Base-by-base conservation (phyloP, 1,140 invertebrate genomes). In the Drosophila truncata region DNA sequence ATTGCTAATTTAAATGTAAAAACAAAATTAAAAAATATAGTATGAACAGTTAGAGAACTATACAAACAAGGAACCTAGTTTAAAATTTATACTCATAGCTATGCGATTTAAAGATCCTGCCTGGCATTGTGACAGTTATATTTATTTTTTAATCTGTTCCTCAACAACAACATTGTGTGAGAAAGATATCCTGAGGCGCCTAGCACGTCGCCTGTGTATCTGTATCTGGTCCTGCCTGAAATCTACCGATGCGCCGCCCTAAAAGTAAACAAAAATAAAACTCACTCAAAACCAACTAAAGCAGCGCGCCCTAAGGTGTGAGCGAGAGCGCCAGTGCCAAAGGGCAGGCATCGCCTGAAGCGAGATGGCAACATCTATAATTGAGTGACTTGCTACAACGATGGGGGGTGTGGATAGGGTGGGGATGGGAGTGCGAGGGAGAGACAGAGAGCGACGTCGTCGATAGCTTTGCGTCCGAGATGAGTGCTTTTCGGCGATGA, bases 191-290 rank as follows among this genome's bases (percentile, higher is more conserved):
- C 52, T 54, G 50, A 33, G 55, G 54, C 20, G 23, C 16, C 33
- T 27, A 10, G 14, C 20, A n/a, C 6, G 16, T 41, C 16, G 33
- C 20, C 25, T 63, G 25, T 14, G 31, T 31, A 33, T 31, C 27
- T 31, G 60, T 23, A n/a, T 10, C 58, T 59, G 16, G 39, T 54
- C 41, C 70, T 61, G 52, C 16, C 20, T 7, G 60, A 69, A 69
- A 69, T 50, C 42, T 69, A 50, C 65, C 65, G 80, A 82, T 35
- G 69, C 84, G 65, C 84, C 84, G 84, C 84, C 84, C 84, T 83
- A 69, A 82, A 66, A 74, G 33, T 37, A 49, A 50, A 37, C 29
- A 23, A 59, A 23, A 10, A 3, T 49, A 25, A 49, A 73, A 69
- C 74, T 72, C 80, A 73, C 80, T 82, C 82, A 57, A 50, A 29